phyloP scores from a whole-genome alignment of 1,140 invertebrate species.

The Sinella curviseta region DNA sequence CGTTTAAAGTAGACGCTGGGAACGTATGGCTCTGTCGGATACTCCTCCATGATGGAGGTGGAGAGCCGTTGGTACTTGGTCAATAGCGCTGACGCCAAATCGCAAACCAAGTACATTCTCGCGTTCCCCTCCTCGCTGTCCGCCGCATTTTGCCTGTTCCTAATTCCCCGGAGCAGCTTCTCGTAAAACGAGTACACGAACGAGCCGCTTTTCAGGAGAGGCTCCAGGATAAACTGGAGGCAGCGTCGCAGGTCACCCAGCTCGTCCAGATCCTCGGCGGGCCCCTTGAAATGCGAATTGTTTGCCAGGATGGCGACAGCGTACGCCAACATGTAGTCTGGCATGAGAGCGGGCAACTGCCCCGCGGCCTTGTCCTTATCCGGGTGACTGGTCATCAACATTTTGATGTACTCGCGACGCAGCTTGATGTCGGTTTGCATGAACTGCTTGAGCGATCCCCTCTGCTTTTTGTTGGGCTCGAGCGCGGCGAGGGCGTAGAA shows the following conservation, averaged over 20 bases:
- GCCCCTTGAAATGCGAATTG: slow-evolving; percentile 76
- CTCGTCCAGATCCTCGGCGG: slow-evolving; percentile 72
- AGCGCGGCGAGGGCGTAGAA: slow-evolving; percentile 84
- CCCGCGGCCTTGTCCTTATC: slow-evolving; percentile 68
- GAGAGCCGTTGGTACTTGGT: too few species aligned
- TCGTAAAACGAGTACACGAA: slow-evolving; percentile 96
- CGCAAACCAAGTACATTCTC: slow-evolving; percentile 93
- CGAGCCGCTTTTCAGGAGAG: slow-evolving; percentile 86
- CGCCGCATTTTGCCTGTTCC: slow-evolving; percentile 85
- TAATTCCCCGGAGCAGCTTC: slow-evolving; percentile 87
- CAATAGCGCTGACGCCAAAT: too few species aligned
- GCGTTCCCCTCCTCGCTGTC: slow-evolving; percentile 76
- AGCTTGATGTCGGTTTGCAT: slow-evolving; percentile 84
- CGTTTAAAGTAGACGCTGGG: too few species aligned
- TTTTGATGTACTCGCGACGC: slow-evolving; percentile 86
- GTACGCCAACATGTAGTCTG: slow-evolving; percentile 95
- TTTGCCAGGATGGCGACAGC: slow-evolving; percentile 89
- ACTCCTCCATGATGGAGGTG: too few species aligned
- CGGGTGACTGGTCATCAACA: slow-evolving; percentile 63
- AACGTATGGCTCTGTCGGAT: too few species aligned
- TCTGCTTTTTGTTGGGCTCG: slow-evolving; percentile 76
- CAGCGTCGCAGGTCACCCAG: slow-evolving; percentile 56
- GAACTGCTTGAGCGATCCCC: slow-evolving; percentile 68
- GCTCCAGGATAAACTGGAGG: slow-evolving; percentile 90
- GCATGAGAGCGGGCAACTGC: slow-evolving; percentile 80